Percentiles rank a stretch among this genome's conserved stretches.
Conservation (phyloP, 2,797 vertebrate genomes). For the Threskiornis aethiopicus region DNA sequence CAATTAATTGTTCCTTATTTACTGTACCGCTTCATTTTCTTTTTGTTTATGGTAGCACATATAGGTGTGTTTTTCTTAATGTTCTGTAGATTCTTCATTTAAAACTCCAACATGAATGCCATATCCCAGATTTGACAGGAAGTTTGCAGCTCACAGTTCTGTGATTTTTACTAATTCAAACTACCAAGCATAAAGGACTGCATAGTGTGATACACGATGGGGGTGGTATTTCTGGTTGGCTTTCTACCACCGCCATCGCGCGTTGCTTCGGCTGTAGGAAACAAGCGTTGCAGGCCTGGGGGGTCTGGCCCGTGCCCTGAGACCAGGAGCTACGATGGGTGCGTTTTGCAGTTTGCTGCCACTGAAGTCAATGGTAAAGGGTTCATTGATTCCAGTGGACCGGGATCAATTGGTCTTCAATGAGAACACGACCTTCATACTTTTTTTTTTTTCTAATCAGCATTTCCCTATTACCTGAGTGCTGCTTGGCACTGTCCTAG, state of each 20-base stretch:
- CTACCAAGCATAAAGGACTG: rapidly evolving
- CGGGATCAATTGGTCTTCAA: slow-evolving; percentile 8
- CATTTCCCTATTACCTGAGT: neutral
- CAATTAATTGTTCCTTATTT: neutral
- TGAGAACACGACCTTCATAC: slow-evolving; percentile 6
- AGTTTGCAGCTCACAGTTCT: neutral
- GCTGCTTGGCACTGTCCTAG: neutral
- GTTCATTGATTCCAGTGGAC: neutral
- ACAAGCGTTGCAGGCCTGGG: rapidly evolving
- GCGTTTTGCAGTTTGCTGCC: neutral
- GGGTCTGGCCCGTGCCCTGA: neutral
- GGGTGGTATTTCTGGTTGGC: rapidly evolving
- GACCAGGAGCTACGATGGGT: neutral
- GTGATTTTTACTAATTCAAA: neutral
- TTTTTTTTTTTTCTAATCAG: neutral
- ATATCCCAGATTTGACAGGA: neutral
- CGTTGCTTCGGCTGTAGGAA: neutral
- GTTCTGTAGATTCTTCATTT: neutral
- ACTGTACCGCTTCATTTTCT: neutral
- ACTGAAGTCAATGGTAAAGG: neutral
- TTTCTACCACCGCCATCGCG: neutral
- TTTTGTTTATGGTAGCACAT: neutral
- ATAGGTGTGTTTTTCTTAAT: neutral
- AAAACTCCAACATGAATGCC: neutral
- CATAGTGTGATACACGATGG: rapidly evolving